Conservation (phyloP, 2,797 vertebrate genomes). For the Sebastes minor region DNA sequence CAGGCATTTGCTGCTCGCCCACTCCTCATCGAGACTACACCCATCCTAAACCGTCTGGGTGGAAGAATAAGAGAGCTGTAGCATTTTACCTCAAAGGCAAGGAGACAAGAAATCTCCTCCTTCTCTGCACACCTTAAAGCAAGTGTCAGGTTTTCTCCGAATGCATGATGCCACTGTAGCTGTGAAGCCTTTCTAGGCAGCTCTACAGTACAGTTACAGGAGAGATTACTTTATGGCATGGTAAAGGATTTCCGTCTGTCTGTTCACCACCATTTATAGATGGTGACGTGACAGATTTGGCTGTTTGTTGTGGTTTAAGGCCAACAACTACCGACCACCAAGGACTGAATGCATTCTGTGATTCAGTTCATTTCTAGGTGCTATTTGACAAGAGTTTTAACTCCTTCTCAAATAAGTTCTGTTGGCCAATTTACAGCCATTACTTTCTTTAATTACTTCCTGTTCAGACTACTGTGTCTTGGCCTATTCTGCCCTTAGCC, state of each 20-base stretch:
- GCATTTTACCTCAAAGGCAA: slow-evolving; percentile 32
- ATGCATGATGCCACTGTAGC: neutral
- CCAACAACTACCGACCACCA: neutral
- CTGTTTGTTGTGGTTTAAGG: neutral
- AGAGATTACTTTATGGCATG: neutral
- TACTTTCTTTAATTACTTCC: neutral
- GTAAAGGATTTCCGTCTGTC: neutral
- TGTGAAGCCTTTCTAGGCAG: slow-evolving; percentile 7
- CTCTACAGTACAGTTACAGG: neutral
- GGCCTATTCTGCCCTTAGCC: neutral
- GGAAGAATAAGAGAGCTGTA: slow-evolving; percentile 9
- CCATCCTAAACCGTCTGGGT: slow-evolving; percentile 47
- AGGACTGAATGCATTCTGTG: neutral
- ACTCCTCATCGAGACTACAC: slow-evolving; percentile 58
- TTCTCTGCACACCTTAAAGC: slow-evolving; percentile 22
- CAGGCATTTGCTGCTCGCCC: slow-evolving; percentile 42
- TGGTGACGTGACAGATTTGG: neutral
- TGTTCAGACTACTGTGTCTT: neutral
- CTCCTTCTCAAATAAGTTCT: neutral
- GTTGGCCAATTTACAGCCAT: neutral
- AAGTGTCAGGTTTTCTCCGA: slow-evolving; percentile 14
- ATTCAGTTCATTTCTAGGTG: neutral
- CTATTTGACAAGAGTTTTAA: neutral
- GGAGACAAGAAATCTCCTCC: slow-evolving; percentile 19
- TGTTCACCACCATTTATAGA: neutral